Evolutionary conservation across 2,113 vertebrate genomes (phyloP).

Genomic region (Nymphicus hollandicus): DNA sequence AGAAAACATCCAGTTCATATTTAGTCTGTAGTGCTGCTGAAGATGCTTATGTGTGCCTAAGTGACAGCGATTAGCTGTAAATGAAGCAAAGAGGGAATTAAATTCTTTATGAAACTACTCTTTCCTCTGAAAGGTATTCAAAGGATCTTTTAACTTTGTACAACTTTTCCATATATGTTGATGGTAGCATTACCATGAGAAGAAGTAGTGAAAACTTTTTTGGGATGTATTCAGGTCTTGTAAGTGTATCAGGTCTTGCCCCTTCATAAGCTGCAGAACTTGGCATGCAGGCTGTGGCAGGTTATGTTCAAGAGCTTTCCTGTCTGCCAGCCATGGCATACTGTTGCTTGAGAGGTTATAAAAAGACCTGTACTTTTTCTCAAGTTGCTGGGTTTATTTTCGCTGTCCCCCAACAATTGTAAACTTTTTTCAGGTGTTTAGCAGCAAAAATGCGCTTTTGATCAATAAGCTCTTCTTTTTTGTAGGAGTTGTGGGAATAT

Average conservation of each 20-base stretch:
- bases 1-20: background rate
- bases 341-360: accelerated
- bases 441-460: background rate
- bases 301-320: background rate
- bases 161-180: background rate
- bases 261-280: background rate
- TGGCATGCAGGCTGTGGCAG: background rate
- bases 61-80: background rate
- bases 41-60: background rate
- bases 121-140: background rate
- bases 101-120: background rate
- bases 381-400: background rate
- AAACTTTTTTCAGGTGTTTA: background rate
- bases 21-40: background rate
- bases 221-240: background rate
- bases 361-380: background rate
- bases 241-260: background rate
- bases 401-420: background rate
- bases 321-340: accelerated
- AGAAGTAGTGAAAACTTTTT: background rate
- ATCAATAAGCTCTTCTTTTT: background rate
- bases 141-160: background rate
- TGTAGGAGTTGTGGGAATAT: background rate
- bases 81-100: background rate
- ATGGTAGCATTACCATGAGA: background rate